phyloP scores from a whole-genome alignment of 2,888 invertebrate species.

The Leptinotarsa peninsularis region DNA sequence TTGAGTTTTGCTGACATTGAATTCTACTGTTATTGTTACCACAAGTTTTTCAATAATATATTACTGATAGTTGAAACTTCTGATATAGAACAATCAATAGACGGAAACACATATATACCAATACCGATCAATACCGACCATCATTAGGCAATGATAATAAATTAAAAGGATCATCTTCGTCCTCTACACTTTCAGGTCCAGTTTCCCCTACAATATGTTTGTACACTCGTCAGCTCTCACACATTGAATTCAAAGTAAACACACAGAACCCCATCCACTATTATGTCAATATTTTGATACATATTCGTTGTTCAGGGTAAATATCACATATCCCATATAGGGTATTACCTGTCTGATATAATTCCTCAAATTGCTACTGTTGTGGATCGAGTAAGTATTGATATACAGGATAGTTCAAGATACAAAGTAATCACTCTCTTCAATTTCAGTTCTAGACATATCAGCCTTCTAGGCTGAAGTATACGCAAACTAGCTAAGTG shows the following conservation, averaged over 20 bases:
- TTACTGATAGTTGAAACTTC: too few species aligned
- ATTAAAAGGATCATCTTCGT: not conserved
- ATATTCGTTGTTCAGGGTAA: constrained; percentile 1
- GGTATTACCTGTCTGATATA: constrained; percentile 1
- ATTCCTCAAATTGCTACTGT: constrained; percentile 7
- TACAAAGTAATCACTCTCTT: not conserved
- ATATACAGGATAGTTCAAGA: not conserved
- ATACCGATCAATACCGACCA: not conserved
- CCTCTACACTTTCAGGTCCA: not conserved
- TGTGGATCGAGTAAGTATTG: not conserved
- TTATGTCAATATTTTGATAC: constrained; percentile 15
- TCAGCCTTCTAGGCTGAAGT: too few species aligned
- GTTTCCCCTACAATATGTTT: constrained; percentile 8
- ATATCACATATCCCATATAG: constrained; percentile 12
- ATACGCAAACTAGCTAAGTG: too few species aligned
- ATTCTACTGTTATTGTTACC: too few species aligned
- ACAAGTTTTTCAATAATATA: too few species aligned
- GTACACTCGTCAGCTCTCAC: not conserved
- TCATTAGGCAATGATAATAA: not conserved
- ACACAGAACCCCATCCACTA: constrained; percentile 3
- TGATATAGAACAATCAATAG: too few species aligned
- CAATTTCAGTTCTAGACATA: too few species aligned
- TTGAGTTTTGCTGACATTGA: too few species aligned
- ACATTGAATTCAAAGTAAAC: constrained; percentile 9
- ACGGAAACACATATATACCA: too few species aligned